phyloP scores from a whole-genome alignment of 2,888 invertebrate species.

The Cyrtodaria siliqua region DNA sequence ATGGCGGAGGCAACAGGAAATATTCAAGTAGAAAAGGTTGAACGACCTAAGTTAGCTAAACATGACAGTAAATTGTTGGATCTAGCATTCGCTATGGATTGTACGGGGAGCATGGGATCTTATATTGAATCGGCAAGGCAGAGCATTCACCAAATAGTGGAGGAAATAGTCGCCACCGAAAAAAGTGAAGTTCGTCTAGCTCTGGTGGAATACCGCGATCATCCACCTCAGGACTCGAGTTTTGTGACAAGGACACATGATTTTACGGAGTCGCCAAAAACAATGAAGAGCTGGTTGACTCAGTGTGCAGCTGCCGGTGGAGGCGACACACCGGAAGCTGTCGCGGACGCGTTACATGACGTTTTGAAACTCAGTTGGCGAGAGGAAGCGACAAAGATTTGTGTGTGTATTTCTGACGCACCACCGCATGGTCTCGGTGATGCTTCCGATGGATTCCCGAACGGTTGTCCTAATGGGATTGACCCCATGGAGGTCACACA shows the following conservation, averaged over 20 bases:
- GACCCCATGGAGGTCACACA: conserved; percentile 79
- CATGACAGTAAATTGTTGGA: conserved; percentile 78
- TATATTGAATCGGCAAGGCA: conserved; percentile 79
- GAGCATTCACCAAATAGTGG: conserved; percentile 80
- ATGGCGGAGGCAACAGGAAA: conserved; percentile 16
- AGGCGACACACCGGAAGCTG: conserved; percentile 82
- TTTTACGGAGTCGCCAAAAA: conserved; percentile 76
- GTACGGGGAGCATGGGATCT: conserved; percentile 82
- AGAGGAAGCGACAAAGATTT: conserved; percentile 80
- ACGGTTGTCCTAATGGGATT: conserved; percentile 80
- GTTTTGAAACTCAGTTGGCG: conserved; percentile 80
- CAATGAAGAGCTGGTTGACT: conserved; percentile 80
- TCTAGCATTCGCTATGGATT: conserved; percentile 83
- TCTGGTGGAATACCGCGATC: conserved; percentile 82
- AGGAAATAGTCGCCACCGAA: conserved; percentile 80
- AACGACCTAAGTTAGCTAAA: conserved; percentile 66
- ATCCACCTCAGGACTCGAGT: conserved; percentile 79
- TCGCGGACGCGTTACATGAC: conserved; percentile 81
- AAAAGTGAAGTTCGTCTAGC: conserved; percentile 80
- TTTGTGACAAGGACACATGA: conserved; percentile 81
- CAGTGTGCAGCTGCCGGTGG: conserved; percentile 77
- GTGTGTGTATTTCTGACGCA: conserved; percentile 81
- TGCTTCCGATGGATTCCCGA: conserved; percentile 74
- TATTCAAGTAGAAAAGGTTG: conserved; percentile 21
- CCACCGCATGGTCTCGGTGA: conserved; percentile 80